Percentiles rank a stretch among this genome's conserved stretches.
These are phyloP conservation scores for Corynorhinus townsendii DNA, from an alignment of 2,113 vertebrate species.

Conservation along the genomic window DNA sequence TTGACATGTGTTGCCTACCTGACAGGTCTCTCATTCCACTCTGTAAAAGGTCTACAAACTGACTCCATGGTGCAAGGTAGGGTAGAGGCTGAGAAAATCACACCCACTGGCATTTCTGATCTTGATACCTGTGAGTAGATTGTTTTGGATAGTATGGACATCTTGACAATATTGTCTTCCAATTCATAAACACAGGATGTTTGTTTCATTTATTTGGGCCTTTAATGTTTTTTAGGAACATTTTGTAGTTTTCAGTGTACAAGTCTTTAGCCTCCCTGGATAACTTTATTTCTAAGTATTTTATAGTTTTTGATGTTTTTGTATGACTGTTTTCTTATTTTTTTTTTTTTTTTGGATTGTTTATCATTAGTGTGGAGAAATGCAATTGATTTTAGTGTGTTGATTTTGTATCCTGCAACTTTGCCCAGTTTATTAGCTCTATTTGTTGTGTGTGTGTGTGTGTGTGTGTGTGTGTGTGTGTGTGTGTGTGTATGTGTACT, in stretches of 20 bases:
- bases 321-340: background rate
- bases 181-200: background rate
- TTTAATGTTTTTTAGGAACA: background rate
- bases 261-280: background rate
- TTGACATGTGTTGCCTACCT: background rate
- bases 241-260: background rate
- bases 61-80: background rate
- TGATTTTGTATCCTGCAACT: background rate
- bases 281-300: slow-evolving; percentile 14
- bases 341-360: background rate
- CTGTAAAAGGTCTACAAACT: background rate
- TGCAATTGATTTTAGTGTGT: background rate
- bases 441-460: background rate
- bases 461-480: background rate
- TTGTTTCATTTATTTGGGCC: background rate
- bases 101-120: background rate
- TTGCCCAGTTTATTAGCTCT: background rate
- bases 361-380: background rate
- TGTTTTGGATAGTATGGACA: background rate
- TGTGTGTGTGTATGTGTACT: background rate
- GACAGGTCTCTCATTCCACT: background rate
- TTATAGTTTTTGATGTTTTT: slow-evolving; percentile 8
- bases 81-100: background rate
- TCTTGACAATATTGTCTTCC: background rate
- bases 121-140: background rate